Conservation (phyloP, 1,140 invertebrate genomes). For the Ptiloglossa arizonensis region DNA sequence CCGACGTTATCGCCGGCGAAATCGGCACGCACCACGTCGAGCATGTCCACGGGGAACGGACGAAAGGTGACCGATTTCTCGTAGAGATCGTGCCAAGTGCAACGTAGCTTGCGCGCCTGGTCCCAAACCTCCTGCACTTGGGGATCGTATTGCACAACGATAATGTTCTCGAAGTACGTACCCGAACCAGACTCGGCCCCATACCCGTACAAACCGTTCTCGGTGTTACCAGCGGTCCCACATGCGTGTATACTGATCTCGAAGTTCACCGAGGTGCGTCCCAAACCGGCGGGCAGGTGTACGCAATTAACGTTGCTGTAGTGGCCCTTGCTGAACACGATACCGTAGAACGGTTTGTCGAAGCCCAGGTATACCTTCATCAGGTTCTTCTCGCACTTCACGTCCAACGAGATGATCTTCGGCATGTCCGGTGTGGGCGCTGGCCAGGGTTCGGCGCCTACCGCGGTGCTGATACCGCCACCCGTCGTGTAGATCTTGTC, state of each 20-base stretch:
- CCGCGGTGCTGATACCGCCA: constrained; percentile 70
- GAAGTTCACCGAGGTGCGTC: constrained; percentile 92
- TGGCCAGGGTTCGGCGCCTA: constrained; percentile 88
- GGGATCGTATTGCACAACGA: constrained; percentile 96
- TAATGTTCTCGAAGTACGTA: constrained; percentile 97
- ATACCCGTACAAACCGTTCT: constrained; percentile 92
- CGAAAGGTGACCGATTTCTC: constrained; percentile 97
- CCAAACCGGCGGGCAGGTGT: constrained; percentile 93
- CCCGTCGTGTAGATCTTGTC: constrained; percentile 82
- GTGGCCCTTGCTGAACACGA: constrained; percentile 96
- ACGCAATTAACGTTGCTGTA: constrained; percentile 96
- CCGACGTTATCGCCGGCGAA: constrained; percentile 97
- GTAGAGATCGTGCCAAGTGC: constrained; percentile 98
- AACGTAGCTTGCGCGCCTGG: constrained; percentile 94
- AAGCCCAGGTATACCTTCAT: constrained; percentile 97
- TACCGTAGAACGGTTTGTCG: constrained; percentile 96
- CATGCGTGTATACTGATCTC: constrained; percentile 95
- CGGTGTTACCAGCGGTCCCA: constrained; percentile 94
- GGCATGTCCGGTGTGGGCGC: constrained; percentile 92
- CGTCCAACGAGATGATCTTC: constrained; percentile 94
- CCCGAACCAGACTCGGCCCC: constrained; percentile 93
- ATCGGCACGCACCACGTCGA: constrained; percentile 95
- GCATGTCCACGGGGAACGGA: constrained; percentile 97
- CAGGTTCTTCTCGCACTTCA: constrained; percentile 96
- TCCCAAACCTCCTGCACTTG: constrained; percentile 98